Evolutionary conservation across 2,797 vertebrate species (phyloP).

Genomic region (Phyllotis vaccarum): DNA sequence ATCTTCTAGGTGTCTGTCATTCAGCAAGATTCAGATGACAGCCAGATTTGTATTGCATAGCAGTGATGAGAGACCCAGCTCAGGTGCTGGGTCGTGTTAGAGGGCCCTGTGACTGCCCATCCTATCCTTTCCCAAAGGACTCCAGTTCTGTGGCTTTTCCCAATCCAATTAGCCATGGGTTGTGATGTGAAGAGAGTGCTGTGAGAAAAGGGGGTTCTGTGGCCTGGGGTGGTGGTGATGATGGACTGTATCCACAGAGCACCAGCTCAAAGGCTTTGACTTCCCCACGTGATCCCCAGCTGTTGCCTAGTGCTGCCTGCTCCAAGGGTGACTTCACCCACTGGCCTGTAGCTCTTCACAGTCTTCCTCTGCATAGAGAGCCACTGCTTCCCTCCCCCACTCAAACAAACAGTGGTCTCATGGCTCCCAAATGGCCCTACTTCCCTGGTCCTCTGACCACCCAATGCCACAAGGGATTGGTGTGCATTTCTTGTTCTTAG

Average conservation of each 20-base stretch:
- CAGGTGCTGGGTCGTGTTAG: neutral
- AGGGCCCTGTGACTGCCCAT: neutral
- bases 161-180: neutral
- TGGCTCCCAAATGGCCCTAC: constrained; percentile 54
- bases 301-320: constrained; percentile 61
- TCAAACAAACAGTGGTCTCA: neutral
- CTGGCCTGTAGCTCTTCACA: constrained; percentile 25
- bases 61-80: neutral
- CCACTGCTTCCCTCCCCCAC: constrained; percentile 29
- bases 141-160: neutral
- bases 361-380: constrained; percentile 39
- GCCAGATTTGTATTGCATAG: neutral
- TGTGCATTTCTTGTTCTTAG: constrained; percentile 72
- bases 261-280: neutral
- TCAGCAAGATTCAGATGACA: neutral
- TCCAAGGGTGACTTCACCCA: constrained; percentile 60
- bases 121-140: neutral
- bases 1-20: constrained; percentile 9
- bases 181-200: neutral
- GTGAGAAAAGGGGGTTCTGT: neutral
- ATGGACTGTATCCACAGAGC: neutral
- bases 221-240: neutral
- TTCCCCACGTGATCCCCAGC: neutral
- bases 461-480: constrained; percentile 23
- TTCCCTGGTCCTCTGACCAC: constrained; percentile 16